phyloP scores from a whole-genome alignment of 2,888 invertebrate genomes.

The Eupithecia abbreviata region DNA sequence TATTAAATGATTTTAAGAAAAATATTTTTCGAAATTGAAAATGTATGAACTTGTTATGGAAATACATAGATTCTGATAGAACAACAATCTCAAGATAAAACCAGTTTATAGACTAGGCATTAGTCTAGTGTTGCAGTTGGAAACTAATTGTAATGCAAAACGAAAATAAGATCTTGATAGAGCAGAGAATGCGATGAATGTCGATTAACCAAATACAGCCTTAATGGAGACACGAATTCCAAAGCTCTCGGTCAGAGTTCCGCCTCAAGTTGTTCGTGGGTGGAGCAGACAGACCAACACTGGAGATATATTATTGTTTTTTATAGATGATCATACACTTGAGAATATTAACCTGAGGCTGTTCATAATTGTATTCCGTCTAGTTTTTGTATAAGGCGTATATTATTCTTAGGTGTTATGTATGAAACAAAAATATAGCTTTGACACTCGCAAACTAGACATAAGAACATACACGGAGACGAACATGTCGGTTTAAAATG shows the following conservation, averaged over 20 bases:
- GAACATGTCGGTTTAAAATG: neutral
- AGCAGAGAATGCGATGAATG: slow-evolving; percentile 48
- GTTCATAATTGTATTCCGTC: neutral
- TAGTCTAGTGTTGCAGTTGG: slow-evolving; percentile 21
- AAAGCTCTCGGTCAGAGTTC: slow-evolving; percentile 51
- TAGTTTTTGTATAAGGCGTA: too few relatives aligned
- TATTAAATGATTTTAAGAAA: neutral
- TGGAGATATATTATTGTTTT: neutral
- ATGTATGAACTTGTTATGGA: slow-evolving; percentile 21
- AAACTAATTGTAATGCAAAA: slow-evolving; percentile 20
- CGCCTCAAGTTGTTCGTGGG: slow-evolving; percentile 34
- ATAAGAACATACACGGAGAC: neutral
- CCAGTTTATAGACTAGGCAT: slow-evolving; percentile 18
- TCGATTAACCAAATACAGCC: slow-evolving; percentile 46
- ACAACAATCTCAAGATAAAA: slow-evolving; percentile 13
- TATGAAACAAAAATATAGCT: neutral
- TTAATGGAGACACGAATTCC: slow-evolving; percentile 50
- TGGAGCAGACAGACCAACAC: slow-evolving; percentile 11
- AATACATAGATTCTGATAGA: neutral
- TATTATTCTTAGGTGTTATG: neutral
- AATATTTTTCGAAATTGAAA: neutral
- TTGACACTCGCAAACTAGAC: neutral
- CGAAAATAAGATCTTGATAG: slow-evolving; percentile 29
- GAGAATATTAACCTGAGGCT: neutral
- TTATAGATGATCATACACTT: neutral